Conservation (phyloP, 2,888 invertebrate species). For the Rhodophaea formosa region DNA sequence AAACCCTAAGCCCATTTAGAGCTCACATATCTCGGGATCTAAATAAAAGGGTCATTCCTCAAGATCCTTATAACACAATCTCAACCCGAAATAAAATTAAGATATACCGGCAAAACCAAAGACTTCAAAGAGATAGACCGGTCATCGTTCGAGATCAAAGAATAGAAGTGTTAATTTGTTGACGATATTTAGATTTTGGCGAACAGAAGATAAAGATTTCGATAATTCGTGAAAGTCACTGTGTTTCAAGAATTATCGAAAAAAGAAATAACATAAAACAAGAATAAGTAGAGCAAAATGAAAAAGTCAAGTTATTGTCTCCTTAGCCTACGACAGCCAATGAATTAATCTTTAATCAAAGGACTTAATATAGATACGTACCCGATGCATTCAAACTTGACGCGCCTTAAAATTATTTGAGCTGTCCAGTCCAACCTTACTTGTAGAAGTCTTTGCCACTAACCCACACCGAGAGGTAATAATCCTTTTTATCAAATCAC, state of each 20-base stretch:
- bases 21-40: conserved; percentile 12
- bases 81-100: conserved; percentile 48
- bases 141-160: neutral
- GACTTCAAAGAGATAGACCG: neutral
- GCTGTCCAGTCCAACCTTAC: conserved; percentile 31
- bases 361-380: no score
- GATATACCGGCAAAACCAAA: conserved; percentile 47
- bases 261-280: no score
- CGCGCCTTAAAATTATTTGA: neutral
- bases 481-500: conserved; percentile 48
- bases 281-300: no score
- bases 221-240: no score
- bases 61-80: conserved; percentile 29
- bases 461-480: conserved; percentile 30
- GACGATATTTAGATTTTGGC: no score
- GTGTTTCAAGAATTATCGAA: no score
- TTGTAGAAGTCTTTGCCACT: neutral
- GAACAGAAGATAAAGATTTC: no score
- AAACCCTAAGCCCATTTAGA: conserved; percentile 1
- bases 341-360: no score
- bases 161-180: no score
- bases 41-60: conserved; percentile 16
- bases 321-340: no score
- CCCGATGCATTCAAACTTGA: no score
- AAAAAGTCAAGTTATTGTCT: no score